Percentiles rank a stretch among this genome's conserved stretches.
These are phyloP conservation scores for Myanophis thanlyinensis DNA, from an alignment of 2,113 vertebrate genomes.

Conservation along the genomic window DNA sequence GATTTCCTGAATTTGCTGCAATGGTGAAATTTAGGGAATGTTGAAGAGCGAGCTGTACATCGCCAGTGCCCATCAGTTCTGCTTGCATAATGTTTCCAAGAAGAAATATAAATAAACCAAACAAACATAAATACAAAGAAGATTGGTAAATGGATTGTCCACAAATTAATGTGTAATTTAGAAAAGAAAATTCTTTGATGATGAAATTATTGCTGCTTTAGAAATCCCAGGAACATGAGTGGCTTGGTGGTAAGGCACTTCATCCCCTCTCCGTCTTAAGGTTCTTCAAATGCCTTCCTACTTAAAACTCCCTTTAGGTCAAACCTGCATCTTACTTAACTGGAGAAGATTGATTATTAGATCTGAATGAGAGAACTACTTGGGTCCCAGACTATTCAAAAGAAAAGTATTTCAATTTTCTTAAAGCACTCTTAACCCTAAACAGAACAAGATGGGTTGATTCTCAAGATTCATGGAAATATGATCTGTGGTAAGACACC, in stretches of 20 bases:
- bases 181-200: not conserved
- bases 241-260: not conserved
- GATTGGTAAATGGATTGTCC: not conserved
- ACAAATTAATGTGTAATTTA: not conserved
- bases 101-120: not conserved
- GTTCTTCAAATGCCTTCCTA: not conserved
- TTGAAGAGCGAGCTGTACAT: not conserved
- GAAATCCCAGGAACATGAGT: not conserved
- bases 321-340: not conserved
- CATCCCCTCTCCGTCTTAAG: not conserved
- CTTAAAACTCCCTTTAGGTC: not conserved
- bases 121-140: not conserved
- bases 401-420: too few species aligned
- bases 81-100: not conserved
- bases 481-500: too few species aligned
- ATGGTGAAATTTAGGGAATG: too few species aligned
- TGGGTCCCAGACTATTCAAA: not conserved
- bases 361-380: not conserved
- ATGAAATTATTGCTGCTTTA: not conserved
- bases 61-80: not conserved
- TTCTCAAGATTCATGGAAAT: too few species aligned
- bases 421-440: too few species aligned
- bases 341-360: not conserved
- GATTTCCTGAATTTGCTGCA: too few species aligned
- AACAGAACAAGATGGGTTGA: too few species aligned